Evolutionary conservation across 2,888 invertebrate species (phyloP), one percentile per base, ranked within the genome.

Genomic region (Acrobeloides nanus): DNA sequence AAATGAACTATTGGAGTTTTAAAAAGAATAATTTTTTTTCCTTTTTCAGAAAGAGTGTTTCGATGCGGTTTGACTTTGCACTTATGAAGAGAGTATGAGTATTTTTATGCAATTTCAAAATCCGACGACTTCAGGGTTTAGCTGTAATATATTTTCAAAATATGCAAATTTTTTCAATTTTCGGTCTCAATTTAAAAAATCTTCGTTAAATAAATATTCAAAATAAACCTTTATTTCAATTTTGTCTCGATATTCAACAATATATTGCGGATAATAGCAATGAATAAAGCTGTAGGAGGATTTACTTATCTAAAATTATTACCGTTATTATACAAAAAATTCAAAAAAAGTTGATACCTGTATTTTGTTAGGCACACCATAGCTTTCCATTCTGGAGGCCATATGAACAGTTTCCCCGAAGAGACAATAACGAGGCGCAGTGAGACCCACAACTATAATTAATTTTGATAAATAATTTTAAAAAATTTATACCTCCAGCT

Each of bases 361-460:
- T 18, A 53, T 57, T 20, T 57, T 68, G 40, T 68, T 66, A 8
- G 68, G 64, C 1, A 68, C 60, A 37, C 68, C 68, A 12, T 64
- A 64, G 42, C 60, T 62, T 39, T 72, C 70, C 70, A 70, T 70
- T 41, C 71, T 41, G 7, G 65, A 65, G 10, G 70, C 70, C 48
- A 64, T 64, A 42, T 70, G 68, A 5, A 70, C 70, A 1, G 54
- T 54, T 24, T 54, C 54, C 67, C 45, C 70, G 45, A 70, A 70
- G 17, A 70, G 56, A 53, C 70, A 70, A 45, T 71, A 70, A 25
- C 66, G 53, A 5, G 61, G 66, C 6, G 61, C 70, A 1, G 68
- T 64, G 10, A 67, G 45, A 37, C 70, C 70, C n/a, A 70, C 66
- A 15, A 68, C 68, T 29, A 29, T 23, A 7, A 2, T 18, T 37